Percentiles rank a stretch among this genome's conserved stretches.
phyloP scores from a whole-genome alignment of 1,140 invertebrate genomes.

The Leptestheria dahalacensis region DNA sequence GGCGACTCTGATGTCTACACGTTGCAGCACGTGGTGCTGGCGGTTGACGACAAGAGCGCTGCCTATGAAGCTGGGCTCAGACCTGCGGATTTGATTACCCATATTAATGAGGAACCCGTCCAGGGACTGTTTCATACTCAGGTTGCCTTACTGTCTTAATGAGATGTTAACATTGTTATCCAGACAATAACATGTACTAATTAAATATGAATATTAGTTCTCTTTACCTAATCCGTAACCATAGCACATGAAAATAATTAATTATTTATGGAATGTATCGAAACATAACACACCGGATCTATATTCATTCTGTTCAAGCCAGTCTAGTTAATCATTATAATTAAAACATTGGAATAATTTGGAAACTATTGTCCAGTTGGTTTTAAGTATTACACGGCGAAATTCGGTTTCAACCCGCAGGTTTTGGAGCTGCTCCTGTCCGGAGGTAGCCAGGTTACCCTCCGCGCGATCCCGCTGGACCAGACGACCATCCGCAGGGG shows the following conservation, averaged over 20 bases:
- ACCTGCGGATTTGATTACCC: conserved; percentile 87
- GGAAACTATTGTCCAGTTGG: too few relatives aligned
- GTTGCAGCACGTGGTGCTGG: conserved; percentile 91
- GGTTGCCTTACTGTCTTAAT: too few relatives aligned
- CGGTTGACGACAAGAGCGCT: conserved; percentile 80
- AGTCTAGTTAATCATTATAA: too few relatives aligned
- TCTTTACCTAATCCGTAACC: too few relatives aligned
- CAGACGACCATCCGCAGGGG: conserved; percentile 85
- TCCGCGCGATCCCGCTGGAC: conserved; percentile 80
- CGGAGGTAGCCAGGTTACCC: conserved; percentile 72
- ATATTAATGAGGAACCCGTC: conserved; percentile 87
- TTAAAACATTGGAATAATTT: too few relatives aligned
- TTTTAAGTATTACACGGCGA: neutral
- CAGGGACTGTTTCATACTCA: conserved; percentile 90
- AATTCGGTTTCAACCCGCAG: conserved; percentile 69
- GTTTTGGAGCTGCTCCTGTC: conserved; percentile 74
- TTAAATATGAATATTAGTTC: too few relatives aligned
- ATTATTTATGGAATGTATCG: too few relatives aligned
- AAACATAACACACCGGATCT: too few relatives aligned
- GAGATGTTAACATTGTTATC: too few relatives aligned
- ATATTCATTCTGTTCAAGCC: too few relatives aligned
- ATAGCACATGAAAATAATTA: too few relatives aligned
- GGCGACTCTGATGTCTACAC: conserved; percentile 93
- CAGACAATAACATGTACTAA: too few relatives aligned
- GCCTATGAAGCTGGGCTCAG: conserved; percentile 88